These are phyloP conservation scores for Lepidochitona cinerea DNA, from an alignment of 2,888 invertebrate species.

Conservation along the genomic window DNA sequence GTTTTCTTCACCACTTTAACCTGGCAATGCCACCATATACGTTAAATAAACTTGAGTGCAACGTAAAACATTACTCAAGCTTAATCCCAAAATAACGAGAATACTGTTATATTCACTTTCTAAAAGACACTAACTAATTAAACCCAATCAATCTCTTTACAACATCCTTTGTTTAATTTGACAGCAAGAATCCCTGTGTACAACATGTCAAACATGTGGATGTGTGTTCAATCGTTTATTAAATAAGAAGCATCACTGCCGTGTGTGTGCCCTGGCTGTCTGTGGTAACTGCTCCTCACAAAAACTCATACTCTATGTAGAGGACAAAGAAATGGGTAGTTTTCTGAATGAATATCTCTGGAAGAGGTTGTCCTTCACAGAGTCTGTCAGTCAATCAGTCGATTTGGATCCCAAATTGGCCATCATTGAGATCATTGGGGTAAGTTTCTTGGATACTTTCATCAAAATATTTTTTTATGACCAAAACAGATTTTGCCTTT, in stretches of 20 bases:
- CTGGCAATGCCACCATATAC: no score
- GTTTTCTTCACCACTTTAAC: no score
- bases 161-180: not conserved
- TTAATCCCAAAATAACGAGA: no score
- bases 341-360: not conserved
- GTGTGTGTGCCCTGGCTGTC: slow-evolving; percentile 48
- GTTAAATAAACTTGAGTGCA: no score
- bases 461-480: no score
- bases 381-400: not conserved
- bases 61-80: no score
- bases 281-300: slow-evolving; percentile 52
- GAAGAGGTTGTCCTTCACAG: not conserved
- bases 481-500: no score
- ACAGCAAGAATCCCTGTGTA: slow-evolving; percentile 52
- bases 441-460: slow-evolving; percentile 24
- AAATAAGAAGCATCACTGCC: slow-evolving; percentile 48
- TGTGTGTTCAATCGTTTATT: slow-evolving; percentile 38
- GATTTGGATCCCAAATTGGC: slow-evolving; percentile 38
- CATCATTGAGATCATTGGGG: slow-evolving; percentile 56
- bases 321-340: slow-evolving; percentile 35
- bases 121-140: no score
- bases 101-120: no score
- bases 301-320: slow-evolving; percentile 52
- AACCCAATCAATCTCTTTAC: no score
- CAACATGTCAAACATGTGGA: slow-evolving; percentile 43